Base-by-base conservation (phyloP, 1,140 invertebrate species). In the Neuroterus valhalla region DNA sequence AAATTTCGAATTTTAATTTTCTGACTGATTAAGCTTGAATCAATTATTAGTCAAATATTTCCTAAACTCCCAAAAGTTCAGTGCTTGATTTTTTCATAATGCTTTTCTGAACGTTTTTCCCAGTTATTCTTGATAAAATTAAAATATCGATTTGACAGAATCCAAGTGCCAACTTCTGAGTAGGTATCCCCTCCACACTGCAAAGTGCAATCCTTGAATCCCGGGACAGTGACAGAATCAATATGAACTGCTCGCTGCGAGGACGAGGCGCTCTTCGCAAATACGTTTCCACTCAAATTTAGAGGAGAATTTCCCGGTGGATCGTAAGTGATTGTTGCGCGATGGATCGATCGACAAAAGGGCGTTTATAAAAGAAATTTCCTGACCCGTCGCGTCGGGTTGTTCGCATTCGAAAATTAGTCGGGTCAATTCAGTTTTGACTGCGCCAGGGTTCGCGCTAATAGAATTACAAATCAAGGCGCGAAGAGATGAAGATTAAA, bases 221-320 rank as follows among this genome's bases (percentile, higher is more conserved):
- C 77, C 73, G 75, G 71, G 78, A 76, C 80, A 66, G 75, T 68
- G 78, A 76, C 80, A 66, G 81, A 84, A 88, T 88, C 87, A 82
- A 88, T 88, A 88, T 84, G 81, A 85, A 78, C 77, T 78, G 80
- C 78, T 79, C 83, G 84, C 81, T 81, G 80, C 80, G 73, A 68
- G 77, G 82, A 81, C 80, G 73, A 68, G 77, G 72, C 74, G 69
- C 17, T 62, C 31, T 26, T 31, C 23, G 31, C 55, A 62, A 62
- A 62, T 26, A 62, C 55, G 55, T 62, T 62, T 62, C 31, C 55
- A 62, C 23, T 62, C 31, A 62, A 62, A 31, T 62, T 15, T 15
- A 62, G 23, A 62, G n/a, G 31, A 26, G 31, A 62, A 62, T 62
- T 31, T 15, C 31, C 26, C 11, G 23, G 52, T 31, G 3, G 31